Conservation (phyloP, 2,797 vertebrate species). For the Gambelia wislizenii region DNA sequence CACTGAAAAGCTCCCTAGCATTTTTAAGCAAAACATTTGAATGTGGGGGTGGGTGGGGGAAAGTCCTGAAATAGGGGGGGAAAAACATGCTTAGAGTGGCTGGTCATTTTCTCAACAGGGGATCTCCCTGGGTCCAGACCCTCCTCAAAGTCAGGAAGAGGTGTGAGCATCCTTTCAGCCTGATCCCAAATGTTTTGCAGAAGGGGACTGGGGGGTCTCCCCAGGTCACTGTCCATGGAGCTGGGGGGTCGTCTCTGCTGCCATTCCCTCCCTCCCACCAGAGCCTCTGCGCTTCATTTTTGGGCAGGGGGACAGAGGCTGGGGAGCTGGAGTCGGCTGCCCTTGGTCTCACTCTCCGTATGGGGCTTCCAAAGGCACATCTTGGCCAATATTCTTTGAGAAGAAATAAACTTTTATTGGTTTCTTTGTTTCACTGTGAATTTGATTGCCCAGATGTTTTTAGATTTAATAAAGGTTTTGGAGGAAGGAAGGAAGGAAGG, state of each 20-base stretch:
- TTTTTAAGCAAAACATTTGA: no score
- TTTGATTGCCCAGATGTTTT: slow-evolving; percentile 82
- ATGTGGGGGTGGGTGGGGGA: no score
- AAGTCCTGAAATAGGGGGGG: no score
- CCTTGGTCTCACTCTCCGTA: slow-evolving; percentile 63
- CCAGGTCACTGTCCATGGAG: no score
- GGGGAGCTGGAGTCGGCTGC: slow-evolving; percentile 45
- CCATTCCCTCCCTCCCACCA: neutral
- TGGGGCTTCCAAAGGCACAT: slow-evolving; percentile 66
- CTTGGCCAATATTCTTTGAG: slow-evolving; percentile 79
- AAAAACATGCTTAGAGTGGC: no score
- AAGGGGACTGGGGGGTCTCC: no score
- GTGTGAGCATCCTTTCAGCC: no score
- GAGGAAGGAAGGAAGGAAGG: slow-evolving; percentile 42
- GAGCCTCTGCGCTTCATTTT: slow-evolving; percentile 26
- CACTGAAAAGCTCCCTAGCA: no score
- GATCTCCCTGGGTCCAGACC: no score
- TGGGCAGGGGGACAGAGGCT: slow-evolving; percentile 29
- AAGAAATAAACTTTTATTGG: slow-evolving; percentile 78
- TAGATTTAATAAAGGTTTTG: slow-evolving; percentile 66
- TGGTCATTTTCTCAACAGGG: no score
- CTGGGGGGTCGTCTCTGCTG: neutral
- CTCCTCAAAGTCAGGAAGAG: no score
- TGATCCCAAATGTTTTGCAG: no score
- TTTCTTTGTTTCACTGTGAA: slow-evolving; percentile 78